These are phyloP conservation scores for Pituophis catenifer DNA, from an alignment of 2,113 vertebrate species.

Conservation along the genomic window DNA sequence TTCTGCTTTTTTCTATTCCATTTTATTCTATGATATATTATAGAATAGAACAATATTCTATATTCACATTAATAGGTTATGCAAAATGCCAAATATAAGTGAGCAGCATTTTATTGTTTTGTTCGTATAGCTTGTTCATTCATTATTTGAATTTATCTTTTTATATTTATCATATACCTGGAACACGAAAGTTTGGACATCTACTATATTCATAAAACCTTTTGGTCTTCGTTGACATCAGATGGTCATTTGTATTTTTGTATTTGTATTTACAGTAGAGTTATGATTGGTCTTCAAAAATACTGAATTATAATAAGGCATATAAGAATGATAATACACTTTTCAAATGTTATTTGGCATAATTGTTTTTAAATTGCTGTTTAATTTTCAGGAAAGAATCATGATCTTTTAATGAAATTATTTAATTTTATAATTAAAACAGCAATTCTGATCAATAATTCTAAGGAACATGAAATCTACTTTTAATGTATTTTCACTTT, in stretches of 20 bases:
- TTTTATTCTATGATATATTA: neutral
- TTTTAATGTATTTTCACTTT: neutral
- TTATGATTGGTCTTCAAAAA: neutral
- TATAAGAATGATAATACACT: neutral
- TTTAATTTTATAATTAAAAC: neutral
- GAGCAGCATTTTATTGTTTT: neutral
- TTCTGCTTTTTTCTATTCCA: neutral
- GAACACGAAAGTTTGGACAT: neutral
- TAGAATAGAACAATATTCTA: neutral
- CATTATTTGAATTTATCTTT: neutral
- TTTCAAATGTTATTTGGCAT: neutral
- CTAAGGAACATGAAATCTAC: neutral
- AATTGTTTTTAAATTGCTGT: neutral
- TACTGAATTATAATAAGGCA: neutral
- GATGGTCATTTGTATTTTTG: neutral
- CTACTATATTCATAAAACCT: neutral
- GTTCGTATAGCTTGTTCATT: neutral
- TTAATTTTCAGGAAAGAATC: neutral
- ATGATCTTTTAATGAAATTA: neutral
- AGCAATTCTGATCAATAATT: neutral
- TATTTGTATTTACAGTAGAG: neutral
- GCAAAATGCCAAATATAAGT: neutral
- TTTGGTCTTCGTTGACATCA: neutral
- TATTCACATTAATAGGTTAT: neutral
- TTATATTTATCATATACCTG: neutral